phyloP scores from a whole-genome alignment of 2,113 vertebrate species.

The Rhea pennata region DNA sequence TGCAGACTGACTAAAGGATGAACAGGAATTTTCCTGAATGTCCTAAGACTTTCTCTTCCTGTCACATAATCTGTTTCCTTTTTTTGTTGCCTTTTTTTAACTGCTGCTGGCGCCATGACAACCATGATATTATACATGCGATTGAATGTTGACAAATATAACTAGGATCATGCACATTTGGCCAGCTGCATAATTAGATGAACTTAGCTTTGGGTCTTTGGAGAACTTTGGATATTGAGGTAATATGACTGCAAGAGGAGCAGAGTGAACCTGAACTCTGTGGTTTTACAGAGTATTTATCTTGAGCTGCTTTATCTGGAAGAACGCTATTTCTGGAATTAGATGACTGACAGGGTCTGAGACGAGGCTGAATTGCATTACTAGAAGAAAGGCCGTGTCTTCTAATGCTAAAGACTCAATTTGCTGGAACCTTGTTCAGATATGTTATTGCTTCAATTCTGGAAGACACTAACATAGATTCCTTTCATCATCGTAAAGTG shows the following conservation, averaged over 20 bases:
- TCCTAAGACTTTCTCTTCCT: background rate
- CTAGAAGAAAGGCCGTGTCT: background rate
- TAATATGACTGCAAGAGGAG: background rate
- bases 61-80: background rate
- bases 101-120: background rate
- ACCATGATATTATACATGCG: background rate
- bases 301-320: background rate
- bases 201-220: background rate
- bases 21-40: background rate
- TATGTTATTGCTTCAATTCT: background rate
- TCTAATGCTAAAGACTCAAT: background rate
- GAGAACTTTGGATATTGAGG: background rate
- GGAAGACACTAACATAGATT: background rate
- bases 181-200: background rate
- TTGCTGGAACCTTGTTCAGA: background rate
- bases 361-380: background rate
- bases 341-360: background rate
- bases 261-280: background rate
- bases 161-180: fast-evolving
- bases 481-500: background rate
- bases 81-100: background rate
- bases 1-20: background rate
- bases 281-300: background rate
- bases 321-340: background rate
- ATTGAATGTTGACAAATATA: background rate